Base-by-base conservation (phyloP, 2,113 vertebrate species). In the Australoheros scitulus region DNA sequence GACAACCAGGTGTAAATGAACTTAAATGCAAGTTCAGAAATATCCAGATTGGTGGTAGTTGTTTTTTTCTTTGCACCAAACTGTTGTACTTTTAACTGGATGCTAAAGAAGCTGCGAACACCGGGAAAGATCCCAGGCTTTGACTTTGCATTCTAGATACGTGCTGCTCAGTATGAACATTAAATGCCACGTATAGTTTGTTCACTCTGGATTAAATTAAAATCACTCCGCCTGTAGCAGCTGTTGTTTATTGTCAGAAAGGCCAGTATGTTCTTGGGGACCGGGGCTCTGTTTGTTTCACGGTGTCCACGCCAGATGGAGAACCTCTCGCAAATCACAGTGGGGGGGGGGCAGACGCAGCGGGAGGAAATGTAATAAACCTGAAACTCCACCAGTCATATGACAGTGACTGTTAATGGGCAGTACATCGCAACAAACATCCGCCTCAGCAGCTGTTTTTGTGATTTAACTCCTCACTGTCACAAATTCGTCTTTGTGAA, bases 291-390 rank as follows among this genome's bases (percentile, higher is more conserved):
- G 34, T 61, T 86, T 59, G 29, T 59, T 85, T 72, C 68, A 55
- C 5, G 15, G 36, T 29, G 38, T 38, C 80, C 41, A 6, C 1
- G 9, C 38, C 85, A 90, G 88, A 85, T 81, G 80, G 86, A 70
- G 77, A 55, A 34, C 65, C 82, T 60, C 76, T 65, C 79, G 10
- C 2, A 11, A 14, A 38, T 76, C 76, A 4, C 88, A 32, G 85
- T 38, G 50, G 85, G 79, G 61, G 15, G 65, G 61, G 11, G 56
- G 24, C n/a, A 47, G 57, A 41, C 56, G 2, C 61, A 32, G 72
- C 11, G 11, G 81, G 56, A 63, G 50, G 58, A 70, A 63, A 43
- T 3, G 22, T 58, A 70, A 68, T 77, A 87, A 85, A 85, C 6
- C 64, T 32, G 3, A 77, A 89, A 76, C 32, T 50, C 68, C 72